A percentile compares a stretch with the other conserved stretches of the same genome.
These are phyloP conservation scores for Aleiodes testaceus DNA, from an alignment of 2,888 invertebrate genomes.

Conservation along the genomic window DNA sequence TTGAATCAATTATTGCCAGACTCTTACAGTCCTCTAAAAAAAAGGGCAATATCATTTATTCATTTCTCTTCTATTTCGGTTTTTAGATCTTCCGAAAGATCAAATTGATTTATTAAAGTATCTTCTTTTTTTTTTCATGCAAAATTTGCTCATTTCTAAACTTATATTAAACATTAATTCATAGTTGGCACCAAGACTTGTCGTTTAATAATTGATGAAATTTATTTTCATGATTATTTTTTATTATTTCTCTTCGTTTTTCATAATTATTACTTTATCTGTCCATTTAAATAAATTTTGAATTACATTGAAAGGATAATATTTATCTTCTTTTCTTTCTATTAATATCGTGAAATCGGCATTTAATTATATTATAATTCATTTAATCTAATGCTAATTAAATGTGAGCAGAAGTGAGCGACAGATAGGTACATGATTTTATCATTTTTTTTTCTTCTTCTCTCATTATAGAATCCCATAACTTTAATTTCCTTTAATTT, in stretches of 20 bases:
- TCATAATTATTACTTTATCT: constrained; percentile 40
- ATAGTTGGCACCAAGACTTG: constrained; percentile 58
- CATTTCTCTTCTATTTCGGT: constrained; percentile 48
- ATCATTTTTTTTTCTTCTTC: not conserved
- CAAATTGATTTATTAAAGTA: constrained; percentile 48
- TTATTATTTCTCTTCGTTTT: not conserved
- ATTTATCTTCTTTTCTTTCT: constrained; percentile 14
- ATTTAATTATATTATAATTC: not conserved
- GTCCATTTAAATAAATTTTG: constrained; percentile 36
- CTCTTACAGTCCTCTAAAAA: constrained; percentile 57
- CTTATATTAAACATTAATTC: constrained; percentile 49
- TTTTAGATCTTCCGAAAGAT: constrained; percentile 56
- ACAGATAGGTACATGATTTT: constrained; percentile 16
- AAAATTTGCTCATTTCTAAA: constrained; percentile 40
- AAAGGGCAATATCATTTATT: constrained; percentile 52
- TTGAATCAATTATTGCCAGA: constrained; percentile 54
- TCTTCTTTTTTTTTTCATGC: constrained; percentile 12
- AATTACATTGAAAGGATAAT: constrained; percentile 25
- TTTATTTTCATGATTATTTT: constrained; percentile 35
- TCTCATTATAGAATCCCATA: not conserved
- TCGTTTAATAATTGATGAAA: constrained; percentile 50
- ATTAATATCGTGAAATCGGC: constrained; percentile 2
- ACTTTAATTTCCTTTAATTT: no score
- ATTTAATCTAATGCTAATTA: constrained; percentile 34
- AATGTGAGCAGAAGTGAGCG: constrained; percentile 39